These are phyloP conservation scores for Neodiprion virginianus DNA, from an alignment of 1,140 invertebrate species.

Conservation along the genomic window DNA sequence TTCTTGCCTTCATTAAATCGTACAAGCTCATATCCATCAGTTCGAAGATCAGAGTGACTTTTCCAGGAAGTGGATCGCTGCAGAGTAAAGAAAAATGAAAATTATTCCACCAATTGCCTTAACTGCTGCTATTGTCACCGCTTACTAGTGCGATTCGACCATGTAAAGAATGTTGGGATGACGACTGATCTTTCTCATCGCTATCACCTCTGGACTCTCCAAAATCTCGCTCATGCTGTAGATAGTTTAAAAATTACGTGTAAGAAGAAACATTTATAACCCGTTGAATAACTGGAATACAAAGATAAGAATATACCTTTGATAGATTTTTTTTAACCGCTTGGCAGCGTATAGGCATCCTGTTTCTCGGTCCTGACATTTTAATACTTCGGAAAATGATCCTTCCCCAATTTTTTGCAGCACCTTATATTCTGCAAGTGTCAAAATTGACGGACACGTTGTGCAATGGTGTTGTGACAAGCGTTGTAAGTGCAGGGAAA, in stretches of 20 bases:
- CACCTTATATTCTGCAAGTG: slow-evolving; percentile 66
- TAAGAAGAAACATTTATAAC: slow-evolving; percentile 22
- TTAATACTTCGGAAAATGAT: slow-evolving; percentile 74
- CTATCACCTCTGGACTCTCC: slow-evolving; percentile 68
- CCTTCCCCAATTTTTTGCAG: slow-evolving; percentile 70
- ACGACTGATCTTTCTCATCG: slow-evolving; percentile 64
- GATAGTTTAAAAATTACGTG: slow-evolving; percentile 21
- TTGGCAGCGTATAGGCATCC: slow-evolving; percentile 69
- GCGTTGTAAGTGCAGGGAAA: neutral
- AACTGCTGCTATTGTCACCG: neutral
- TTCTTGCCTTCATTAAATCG: slow-evolving; percentile 66
- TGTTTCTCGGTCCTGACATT: slow-evolving; percentile 67
- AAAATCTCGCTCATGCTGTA: slow-evolving; percentile 64
- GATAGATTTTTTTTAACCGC: slow-evolving; percentile 69
- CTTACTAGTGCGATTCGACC: slow-evolving; percentile 71
- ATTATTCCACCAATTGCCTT: neutral
- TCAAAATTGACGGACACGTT: slow-evolving; percentile 21
- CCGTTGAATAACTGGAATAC: slow-evolving; percentile 13
- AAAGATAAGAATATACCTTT: slow-evolving; percentile 53
- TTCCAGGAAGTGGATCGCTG: slow-evolving; percentile 62
- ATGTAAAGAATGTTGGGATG: slow-evolving; percentile 71
- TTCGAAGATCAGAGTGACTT: slow-evolving; percentile 70
- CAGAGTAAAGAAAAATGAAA: slow-evolving; percentile 44
- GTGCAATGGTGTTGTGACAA: neutral
- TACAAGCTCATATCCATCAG: slow-evolving; percentile 77